Base-by-base conservation (phyloP, 2,113 vertebrate species). In the Clupea harengus region DNA sequence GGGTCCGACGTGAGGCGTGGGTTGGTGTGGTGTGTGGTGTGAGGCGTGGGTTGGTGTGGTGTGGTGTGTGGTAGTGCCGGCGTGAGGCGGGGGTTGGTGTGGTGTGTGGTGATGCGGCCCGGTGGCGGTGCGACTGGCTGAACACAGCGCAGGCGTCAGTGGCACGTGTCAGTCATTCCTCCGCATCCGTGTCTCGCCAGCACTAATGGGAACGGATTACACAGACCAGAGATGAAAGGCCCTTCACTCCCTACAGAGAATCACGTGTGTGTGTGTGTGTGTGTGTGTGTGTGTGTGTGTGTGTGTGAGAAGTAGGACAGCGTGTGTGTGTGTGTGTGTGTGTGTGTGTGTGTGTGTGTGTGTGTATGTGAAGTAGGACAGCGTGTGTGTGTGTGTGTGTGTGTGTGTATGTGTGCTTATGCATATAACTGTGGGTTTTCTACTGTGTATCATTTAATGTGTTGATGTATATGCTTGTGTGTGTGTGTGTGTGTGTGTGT, bases 181-280 rank as follows among this genome's bases (percentile, higher is more conserved):
- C 52, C 82, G 52, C 86, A 64, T n/a, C 82, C 50, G 28, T 72
- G 20, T 11, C 83, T 67, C 72, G 17, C 25, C 18, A 39, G 25
- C 9, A 7, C 45, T 88, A 88, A 88, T 81, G 84, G 85, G 84
- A 52, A 39, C 18, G 82, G 87, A 88, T 85, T 85, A 88, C 44
- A 52, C 45, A 78, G 84, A 83, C 81, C 67, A 52, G 25, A 83
- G 87, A 88, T 88, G 72, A 88, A 85, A 88, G 82, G 82, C 46
- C 32, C 50, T 72, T 49, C 54, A 28, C n/a, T n/a, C 84, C 72
- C 82, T 83, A 5, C 67, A 25, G 83, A 81, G 22, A n/a, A 10
- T 67, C 50, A 18, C 50, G 18, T 25, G 45, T 49, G 78, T 39
- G 85, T 82, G 60, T 80, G n/a, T 64, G 81, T 82, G 52, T 67